phyloP scores from a whole-genome alignment of 1,140 invertebrate species.

The Brachionus manjavacas region DNA sequence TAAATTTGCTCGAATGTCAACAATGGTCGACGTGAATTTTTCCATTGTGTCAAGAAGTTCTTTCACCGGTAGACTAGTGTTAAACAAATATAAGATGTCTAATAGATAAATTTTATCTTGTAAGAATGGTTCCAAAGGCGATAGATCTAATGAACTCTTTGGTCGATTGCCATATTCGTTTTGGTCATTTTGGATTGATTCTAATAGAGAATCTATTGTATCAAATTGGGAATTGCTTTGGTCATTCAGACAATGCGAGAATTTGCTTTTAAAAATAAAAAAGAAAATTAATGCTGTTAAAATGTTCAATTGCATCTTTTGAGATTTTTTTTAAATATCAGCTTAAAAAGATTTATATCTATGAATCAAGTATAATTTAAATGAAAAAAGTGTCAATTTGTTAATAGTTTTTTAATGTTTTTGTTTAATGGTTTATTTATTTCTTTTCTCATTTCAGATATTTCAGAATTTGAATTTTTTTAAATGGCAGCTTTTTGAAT shows the following conservation, averaged over 20 bases:
- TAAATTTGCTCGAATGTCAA: not conserved
- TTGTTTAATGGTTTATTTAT: not conserved
- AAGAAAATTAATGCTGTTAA: not conserved
- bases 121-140: not conserved
- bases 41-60: not conserved
- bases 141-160: not conserved
- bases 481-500: too few species aligned
- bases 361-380: not conserved
- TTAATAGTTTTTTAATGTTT: not conserved
- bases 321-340: not conserved
- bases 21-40: not conserved
- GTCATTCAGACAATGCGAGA: not conserved
- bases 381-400: not conserved
- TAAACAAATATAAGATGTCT: not conserved
- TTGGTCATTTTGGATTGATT: not conserved
- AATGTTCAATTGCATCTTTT: not conserved
- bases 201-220: not conserved
- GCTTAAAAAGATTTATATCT: not conserved
- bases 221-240: not conserved
- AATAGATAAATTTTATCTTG: not conserved
- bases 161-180: not conserved
- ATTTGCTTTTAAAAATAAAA: not conserved
- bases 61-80: not conserved
- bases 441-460: not conserved
- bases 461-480: not conserved